A percentile compares a stretch with the other conserved stretches of the same genome.
Conservation (phyloP, 2,888 invertebrate genomes). For the Invenusta paracnida region DNA sequence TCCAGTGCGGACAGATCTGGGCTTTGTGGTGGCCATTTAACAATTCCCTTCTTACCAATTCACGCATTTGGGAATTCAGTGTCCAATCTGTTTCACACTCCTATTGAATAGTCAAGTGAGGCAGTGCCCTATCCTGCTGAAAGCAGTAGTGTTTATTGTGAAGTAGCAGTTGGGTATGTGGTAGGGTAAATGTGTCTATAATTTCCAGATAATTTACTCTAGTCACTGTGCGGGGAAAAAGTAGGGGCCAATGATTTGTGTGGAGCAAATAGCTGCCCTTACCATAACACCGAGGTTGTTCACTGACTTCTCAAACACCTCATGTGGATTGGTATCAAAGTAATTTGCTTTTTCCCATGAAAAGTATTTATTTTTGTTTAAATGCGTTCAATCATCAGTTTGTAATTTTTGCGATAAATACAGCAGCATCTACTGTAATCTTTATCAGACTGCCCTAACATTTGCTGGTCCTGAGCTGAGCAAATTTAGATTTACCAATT, state of each 20-base stretch:
- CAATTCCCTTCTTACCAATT: not conserved
- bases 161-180: not conserved
- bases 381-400: no score
- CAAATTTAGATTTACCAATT: no score
- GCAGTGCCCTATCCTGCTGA: slow-evolving; percentile 1
- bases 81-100: slow-evolving; percentile 21
- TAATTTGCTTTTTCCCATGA: no score
- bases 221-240: not conserved
- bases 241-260: slow-evolving; percentile 1
- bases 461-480: no score
- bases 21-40: slow-evolving; percentile 7
- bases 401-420: no score
- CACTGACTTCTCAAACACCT: slow-evolving; percentile 13
- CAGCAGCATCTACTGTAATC: no score
- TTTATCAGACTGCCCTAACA: no score
- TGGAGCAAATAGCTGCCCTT: slow-evolving; percentile 10
- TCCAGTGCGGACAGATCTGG: slow-evolving; percentile 16
- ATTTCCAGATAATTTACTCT: not conserved
- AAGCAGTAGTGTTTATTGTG: slow-evolving; percentile 17
- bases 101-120: slow-evolving; percentile 16
- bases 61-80: not conserved
- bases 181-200: not conserved
- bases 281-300: slow-evolving; percentile 1
- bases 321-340: slow-evolving; percentile 18
- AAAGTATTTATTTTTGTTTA: no score